Evolutionary conservation across 2,113 vertebrate species (phyloP).

Genomic region (Brachypteracias leptosomus): DNA sequence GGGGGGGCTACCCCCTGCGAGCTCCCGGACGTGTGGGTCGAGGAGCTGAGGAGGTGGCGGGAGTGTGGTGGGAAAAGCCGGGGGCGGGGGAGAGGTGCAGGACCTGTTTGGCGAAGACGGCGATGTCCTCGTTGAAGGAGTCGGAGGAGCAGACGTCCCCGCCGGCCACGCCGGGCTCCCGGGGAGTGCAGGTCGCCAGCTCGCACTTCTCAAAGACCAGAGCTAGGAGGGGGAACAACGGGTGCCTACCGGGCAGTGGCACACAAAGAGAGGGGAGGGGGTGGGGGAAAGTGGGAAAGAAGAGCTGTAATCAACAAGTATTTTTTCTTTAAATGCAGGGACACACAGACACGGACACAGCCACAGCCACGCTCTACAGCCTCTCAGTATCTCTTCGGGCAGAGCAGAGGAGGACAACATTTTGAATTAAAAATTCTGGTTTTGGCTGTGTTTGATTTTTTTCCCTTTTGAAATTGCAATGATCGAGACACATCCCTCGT

Average conservation of each 20-base stretch:
- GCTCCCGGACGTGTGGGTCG: neutral
- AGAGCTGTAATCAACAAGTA: conserved; percentile 79
- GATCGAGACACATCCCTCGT: neutral
- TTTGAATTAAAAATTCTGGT: neutral
- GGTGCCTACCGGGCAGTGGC: conserved; percentile 90
- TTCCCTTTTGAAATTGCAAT: neutral
- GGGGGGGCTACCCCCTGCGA: neutral
- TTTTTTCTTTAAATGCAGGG: neutral
- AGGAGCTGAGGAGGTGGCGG: neutral
- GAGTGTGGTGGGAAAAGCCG: neutral
- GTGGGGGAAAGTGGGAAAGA: conserved; percentile 57
- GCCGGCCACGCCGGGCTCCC: conserved; percentile 93
- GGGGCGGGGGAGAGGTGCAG: neutral
- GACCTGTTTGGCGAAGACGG: conserved; percentile 96
- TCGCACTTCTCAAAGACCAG: conserved; percentile 99
- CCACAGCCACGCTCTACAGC: neutral
- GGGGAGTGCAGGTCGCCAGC: conserved; percentile 97
- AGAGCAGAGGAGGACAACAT: neutral
- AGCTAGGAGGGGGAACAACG: conserved; percentile 97
- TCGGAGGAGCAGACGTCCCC: conserved; percentile 96
- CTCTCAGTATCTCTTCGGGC: neutral
- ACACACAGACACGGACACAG: neutral
- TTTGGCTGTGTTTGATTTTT: neutral
- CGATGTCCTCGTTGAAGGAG: conserved; percentile 96
- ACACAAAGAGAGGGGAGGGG: conserved; percentile 72